Evolutionary conservation across 2,113 vertebrate genomes (phyloP).

Genomic region (Xenopus borealis): DNA sequence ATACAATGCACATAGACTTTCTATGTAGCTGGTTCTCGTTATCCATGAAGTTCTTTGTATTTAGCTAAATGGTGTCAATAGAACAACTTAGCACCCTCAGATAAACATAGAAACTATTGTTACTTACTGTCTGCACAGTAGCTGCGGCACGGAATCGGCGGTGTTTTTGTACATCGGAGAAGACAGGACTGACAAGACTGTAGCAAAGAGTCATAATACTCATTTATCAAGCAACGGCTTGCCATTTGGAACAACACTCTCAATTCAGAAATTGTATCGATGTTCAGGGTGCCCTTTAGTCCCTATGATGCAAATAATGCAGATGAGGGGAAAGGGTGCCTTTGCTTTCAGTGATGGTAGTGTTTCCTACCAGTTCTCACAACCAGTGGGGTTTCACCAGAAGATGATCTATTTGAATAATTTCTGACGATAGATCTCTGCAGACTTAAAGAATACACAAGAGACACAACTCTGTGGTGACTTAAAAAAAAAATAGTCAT

Average conservation of each 20-base stretch:
- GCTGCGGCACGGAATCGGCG: constrained; percentile 58
- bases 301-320: constrained; percentile 9
- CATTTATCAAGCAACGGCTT: background rate
- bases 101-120: background rate
- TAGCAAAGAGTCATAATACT: constrained; percentile 18
- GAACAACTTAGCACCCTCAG: too few relatives aligned
- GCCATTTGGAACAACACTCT: background rate
- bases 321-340: background rate
- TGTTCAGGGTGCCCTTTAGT: background rate
- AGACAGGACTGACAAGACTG: background rate
- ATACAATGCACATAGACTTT: too few relatives aligned
- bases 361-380: constrained; percentile 11
- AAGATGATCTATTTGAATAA: constrained; percentile 20
- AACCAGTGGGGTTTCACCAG: background rate
- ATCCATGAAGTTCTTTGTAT: too few relatives aligned
- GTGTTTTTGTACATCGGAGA: constrained; percentile 35
- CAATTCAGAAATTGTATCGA: background rate
- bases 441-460: background rate
- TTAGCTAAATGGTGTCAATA: too few relatives aligned
- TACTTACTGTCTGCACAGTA: constrained; percentile 69
- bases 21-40: too few relatives aligned
- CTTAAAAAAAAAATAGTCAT: too few relatives aligned
- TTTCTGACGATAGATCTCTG: constrained; percentile 6
- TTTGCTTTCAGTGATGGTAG: background rate
- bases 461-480: background rate